Percentiles rank a stretch among this genome's conserved stretches.
phyloP scores from a whole-genome alignment of 1,140 invertebrate species.

The Achatina immaculata region DNA sequence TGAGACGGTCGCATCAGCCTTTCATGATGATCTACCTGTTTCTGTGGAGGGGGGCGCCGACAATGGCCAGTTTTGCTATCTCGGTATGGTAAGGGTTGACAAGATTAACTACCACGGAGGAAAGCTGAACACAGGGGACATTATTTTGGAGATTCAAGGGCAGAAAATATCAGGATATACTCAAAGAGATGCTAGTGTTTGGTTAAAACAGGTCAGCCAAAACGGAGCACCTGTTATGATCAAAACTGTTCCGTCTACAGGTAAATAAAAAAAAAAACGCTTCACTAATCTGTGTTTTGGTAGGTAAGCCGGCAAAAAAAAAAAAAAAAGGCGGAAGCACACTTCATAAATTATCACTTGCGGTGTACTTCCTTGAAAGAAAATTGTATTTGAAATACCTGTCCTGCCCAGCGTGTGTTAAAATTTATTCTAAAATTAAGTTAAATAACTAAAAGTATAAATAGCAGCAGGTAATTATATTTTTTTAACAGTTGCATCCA shows the following conservation, averaged over 20 bases:
- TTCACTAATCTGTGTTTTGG: not conserved
- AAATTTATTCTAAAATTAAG: too few relatives aligned
- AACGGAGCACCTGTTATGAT: conserved; percentile 75
- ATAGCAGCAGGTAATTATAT: too few relatives aligned
- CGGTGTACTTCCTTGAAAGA: too few relatives aligned
- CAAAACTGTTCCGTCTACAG: conserved; percentile 73
- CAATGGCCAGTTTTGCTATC: conserved; percentile 75
- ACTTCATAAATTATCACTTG: not conserved
- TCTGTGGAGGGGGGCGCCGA: conserved; percentile 75
- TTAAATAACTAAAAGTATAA: too few relatives aligned
- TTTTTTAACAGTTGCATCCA: too few relatives aligned
- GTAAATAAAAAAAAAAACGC: conserved; percentile 64
- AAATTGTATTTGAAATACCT: too few relatives aligned
- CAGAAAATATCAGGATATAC: conserved; percentile 79
- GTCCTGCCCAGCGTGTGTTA: too few relatives aligned
- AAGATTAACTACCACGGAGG: conserved; percentile 73
- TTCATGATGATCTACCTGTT: conserved; percentile 67
- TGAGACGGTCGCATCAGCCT: conserved; percentile 67
- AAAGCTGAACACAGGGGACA: conserved; percentile 69
- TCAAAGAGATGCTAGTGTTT: conserved; percentile 75
- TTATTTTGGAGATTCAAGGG: conserved; percentile 78
- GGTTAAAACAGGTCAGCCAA: conserved; percentile 76
- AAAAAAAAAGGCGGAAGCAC: not conserved
- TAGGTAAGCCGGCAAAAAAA: too few relatives aligned
- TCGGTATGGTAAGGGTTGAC: conserved; percentile 70